Evolutionary conservation across 1,140 invertebrate genomes (phyloP).

Genomic region (Heliconius melpomene): DNA sequence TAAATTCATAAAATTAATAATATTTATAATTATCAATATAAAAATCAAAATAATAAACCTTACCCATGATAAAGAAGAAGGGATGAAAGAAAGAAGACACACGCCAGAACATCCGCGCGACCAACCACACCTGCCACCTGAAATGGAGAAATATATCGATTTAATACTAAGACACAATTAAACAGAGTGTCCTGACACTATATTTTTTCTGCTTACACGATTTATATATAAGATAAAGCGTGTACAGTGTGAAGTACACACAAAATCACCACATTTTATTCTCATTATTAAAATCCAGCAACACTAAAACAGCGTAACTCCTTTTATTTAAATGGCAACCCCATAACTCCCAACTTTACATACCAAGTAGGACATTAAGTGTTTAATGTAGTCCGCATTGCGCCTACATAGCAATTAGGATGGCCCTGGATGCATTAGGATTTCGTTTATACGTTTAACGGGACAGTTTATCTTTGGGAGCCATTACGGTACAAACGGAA

Average conservation of each 20-base stretch:
- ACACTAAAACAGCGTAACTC: not conserved
- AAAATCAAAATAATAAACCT: slow-evolving; percentile 25
- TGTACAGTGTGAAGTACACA: not conserved
- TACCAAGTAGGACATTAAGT: slow-evolving; percentile 14
- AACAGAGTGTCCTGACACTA: not conserved
- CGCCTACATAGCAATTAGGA: slow-evolving; percentile 45
- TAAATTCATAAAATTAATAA: no score
- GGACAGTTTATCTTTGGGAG: slow-evolving; percentile 29
- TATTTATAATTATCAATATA: not conserved
- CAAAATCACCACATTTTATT: not conserved
- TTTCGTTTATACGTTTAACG: slow-evolving; percentile 47
- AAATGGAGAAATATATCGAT: slow-evolving; percentile 19
- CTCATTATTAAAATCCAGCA: not conserved
- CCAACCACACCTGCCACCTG: slow-evolving; percentile 90
- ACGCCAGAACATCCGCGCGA: slow-evolving; percentile 90
- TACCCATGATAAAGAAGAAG: slow-evolving; percentile 86
- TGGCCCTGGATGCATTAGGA: slow-evolving; percentile 50
- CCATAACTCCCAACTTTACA: slow-evolving; percentile 2
- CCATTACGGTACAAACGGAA: slow-evolving; percentile 29
- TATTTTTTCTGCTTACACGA: not conserved
- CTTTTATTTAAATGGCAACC: not conserved
- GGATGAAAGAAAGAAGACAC: slow-evolving; percentile 91
- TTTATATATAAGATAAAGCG: not conserved
- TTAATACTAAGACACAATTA: no score
- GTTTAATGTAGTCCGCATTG: slow-evolving; percentile 36